These are phyloP conservation scores for Genyomyrus donnyi DNA, from an alignment of 2,113 vertebrate species.

Conservation along the genomic window DNA sequence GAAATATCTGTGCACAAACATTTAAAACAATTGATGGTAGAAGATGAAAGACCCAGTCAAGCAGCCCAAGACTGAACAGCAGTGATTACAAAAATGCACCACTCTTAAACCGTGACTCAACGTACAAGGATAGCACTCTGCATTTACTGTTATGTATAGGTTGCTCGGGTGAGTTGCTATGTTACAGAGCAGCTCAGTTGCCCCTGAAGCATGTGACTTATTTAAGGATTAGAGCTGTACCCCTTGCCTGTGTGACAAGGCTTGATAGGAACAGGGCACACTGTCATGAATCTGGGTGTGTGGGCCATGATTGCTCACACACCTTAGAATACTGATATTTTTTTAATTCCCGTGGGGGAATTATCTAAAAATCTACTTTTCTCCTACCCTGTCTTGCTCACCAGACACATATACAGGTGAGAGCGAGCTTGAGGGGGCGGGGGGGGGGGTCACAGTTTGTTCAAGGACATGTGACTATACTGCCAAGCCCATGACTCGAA, in stretches of 20 bases:
- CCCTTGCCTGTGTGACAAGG: slow-evolving; percentile 65
- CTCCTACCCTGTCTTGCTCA: not conserved
- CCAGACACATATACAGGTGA: not conserved
- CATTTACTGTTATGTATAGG: not conserved
- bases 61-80: not conserved
- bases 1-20: not conserved
- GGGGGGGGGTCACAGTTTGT: not conserved
- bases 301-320: not conserved
- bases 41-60: not conserved
- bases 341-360: not conserved
- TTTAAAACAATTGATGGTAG: not conserved
- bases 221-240: slow-evolving; percentile 73
- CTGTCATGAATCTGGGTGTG: not conserved
- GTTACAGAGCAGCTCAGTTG: not conserved
- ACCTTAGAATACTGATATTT: not conserved
- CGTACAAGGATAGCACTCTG: not conserved
- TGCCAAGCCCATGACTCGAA: not conserved
- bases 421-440: not conserved
- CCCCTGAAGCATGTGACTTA: slow-evolving; percentile 63
- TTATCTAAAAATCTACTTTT: not conserved
- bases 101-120: not conserved
- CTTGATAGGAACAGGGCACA: not conserved
- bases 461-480: not conserved
- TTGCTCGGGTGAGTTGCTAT: not conserved
- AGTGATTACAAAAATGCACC: not conserved